Percentiles rank a stretch among this genome's conserved stretches.
These are phyloP conservation scores for Peromyscus aztecus DNA, from an alignment of 2,797 vertebrate species.

Conservation along the genomic window DNA sequence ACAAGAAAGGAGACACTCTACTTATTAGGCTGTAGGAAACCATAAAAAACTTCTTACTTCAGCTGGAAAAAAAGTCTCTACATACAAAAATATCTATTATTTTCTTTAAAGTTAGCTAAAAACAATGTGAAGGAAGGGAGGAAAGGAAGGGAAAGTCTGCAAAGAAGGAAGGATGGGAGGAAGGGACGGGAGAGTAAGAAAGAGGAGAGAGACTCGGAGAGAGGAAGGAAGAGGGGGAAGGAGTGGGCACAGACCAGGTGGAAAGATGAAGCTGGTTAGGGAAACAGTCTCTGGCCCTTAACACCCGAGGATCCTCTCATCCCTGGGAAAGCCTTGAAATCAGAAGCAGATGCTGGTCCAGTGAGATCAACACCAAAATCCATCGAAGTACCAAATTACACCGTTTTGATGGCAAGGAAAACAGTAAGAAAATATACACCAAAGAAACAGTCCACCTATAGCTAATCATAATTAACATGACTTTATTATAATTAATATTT, in stretches of 20 bases:
- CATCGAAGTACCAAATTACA: neutral
- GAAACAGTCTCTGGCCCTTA: neutral
- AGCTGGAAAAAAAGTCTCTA: conserved; percentile 38
- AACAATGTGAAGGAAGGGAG: neutral
- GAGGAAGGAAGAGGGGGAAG: neutral
- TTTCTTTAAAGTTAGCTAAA: conserved; percentile 5
- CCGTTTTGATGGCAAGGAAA: conserved; percentile 36
- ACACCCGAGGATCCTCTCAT: conserved; percentile 9
- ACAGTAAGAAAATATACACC: conserved; percentile 10
- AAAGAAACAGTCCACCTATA: neutral
- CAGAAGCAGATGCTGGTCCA: conserved; percentile 25
- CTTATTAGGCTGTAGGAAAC: neutral
- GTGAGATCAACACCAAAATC: neutral
- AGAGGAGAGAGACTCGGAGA: neutral
- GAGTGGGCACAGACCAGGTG: neutral
- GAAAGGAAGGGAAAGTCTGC: neutral
- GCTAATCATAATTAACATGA: conserved; percentile 42
- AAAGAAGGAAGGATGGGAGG: neutral
- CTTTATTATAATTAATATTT: neutral
- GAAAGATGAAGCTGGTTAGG: neutral
- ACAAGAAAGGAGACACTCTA: neutral
- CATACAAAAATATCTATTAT: neutral
- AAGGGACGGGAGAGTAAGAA: neutral
- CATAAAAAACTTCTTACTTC: conserved; percentile 28
- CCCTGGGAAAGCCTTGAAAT: conserved; percentile 39